Percentiles rank a stretch among this genome's conserved stretches.
Conservation (phyloP, 2,113 vertebrate genomes). For the Pao palembangensis region DNA sequence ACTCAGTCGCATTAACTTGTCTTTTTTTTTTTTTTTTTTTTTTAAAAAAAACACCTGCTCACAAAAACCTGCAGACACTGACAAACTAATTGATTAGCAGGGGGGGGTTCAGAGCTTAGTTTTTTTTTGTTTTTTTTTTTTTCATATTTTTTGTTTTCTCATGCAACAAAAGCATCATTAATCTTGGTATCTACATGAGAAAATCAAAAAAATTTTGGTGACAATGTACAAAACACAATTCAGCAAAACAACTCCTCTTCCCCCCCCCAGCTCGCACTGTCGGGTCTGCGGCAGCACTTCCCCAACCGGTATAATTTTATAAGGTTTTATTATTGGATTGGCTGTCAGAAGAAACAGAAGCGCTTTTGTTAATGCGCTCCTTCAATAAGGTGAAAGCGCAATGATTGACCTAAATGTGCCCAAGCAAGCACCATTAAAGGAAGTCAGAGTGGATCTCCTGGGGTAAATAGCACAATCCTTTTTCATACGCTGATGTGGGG, state of each 20-base stretch:
- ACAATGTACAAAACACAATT: no score
- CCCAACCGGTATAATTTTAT: constrained; percentile 9
- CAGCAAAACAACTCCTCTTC: no score
- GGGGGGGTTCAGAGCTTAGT: constrained; percentile 45
- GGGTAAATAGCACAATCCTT: constrained; percentile 41
- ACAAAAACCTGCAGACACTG: constrained; percentile 21
- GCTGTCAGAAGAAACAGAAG: constrained; percentile 26
- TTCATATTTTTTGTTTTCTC: no score
- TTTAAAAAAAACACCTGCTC: constrained; percentile 18
- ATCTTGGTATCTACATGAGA: constrained; percentile 46
- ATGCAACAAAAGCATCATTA: constrained; percentile 43
- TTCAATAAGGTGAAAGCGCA: constrained; percentile 39
- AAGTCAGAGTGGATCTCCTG: constrained; percentile 39
- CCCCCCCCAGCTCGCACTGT: neutral
- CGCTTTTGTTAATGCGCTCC: constrained; percentile 39
- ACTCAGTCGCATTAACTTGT: constrained; percentile 7
- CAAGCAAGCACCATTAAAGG: constrained; percentile 41
- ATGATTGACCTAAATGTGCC: constrained; percentile 55
- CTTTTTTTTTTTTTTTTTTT: no score
- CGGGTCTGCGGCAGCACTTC: no score
- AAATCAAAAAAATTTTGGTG: constrained; percentile 5
- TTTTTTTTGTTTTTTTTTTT: constrained; percentile 44
- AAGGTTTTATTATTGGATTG: constrained; percentile 13
- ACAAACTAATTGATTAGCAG: constrained; percentile 47
- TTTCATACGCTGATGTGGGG: constrained; percentile 32